A percentile compares a stretch with the other conserved stretches of the same genome.
Evolutionary conservation across 2,113 vertebrate species (phyloP).

Genomic region (Isurus oxyrinchus): DNA sequence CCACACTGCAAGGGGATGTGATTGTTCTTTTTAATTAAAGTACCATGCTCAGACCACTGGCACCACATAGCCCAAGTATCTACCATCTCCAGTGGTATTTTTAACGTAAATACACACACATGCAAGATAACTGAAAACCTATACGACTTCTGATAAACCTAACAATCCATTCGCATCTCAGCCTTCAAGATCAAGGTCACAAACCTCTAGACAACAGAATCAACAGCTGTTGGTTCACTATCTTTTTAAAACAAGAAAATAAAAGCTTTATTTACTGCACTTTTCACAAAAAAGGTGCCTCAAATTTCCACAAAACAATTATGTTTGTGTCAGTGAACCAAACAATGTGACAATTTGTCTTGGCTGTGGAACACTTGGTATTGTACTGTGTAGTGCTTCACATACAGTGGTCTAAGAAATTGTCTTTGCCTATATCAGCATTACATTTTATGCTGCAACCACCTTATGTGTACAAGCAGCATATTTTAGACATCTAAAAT

Average conservation of each 20-base stretch:
- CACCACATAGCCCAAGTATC: neutral
- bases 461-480: neutral
- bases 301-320: neutral
- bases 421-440: neutral
- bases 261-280: neutral
- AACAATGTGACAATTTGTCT: neutral
- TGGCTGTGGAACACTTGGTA: neutral
- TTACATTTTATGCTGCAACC: neutral
- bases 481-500: neutral
- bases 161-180: neutral
- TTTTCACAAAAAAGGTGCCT: neutral
- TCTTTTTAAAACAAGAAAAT: neutral
- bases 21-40: neutral
- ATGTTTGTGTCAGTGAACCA: neutral
- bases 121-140: neutral
- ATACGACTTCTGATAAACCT: neutral
- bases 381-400: neutral
- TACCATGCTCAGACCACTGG: neutral
- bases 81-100: neutral
- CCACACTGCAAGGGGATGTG: neutral
- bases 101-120: neutral
- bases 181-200: neutral
- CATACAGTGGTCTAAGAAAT: neutral
- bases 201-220: neutral
- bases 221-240: neutral